These are phyloP conservation scores for Neoascia interrupta DNA, from an alignment of 2,888 invertebrate species.

Conservation along the genomic window DNA sequence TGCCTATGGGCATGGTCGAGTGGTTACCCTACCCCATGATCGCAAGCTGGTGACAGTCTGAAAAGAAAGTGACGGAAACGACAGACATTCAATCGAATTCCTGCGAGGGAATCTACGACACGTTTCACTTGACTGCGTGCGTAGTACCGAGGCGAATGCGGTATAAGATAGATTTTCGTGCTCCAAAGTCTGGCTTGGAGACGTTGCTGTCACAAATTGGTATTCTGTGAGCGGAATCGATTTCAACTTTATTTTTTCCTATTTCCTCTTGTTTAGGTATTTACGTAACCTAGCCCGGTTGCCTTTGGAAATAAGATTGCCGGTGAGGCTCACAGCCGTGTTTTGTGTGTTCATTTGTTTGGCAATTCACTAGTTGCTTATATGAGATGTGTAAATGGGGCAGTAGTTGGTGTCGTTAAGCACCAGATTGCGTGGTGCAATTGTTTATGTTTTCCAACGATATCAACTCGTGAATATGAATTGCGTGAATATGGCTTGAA, in stretches of 20 bases:
- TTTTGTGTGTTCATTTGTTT: constrained; percentile 21
- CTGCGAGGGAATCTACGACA: constrained; percentile 53
- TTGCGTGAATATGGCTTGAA: constrained; percentile 11
- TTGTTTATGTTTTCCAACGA: not conserved
- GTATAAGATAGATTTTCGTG: constrained; percentile 15
- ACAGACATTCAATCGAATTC: constrained; percentile 39
- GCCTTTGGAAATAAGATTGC: no score
- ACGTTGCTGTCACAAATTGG: no score
- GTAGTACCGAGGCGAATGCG: constrained; percentile 18
- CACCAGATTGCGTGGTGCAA: no score
- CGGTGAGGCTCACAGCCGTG: no score
- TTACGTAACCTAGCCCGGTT: constrained; percentile 13
- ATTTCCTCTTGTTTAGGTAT: constrained; percentile 15
- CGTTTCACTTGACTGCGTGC: constrained; percentile 39
- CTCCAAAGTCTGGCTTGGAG: constrained; percentile 14
- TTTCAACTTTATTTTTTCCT: constrained; percentile 33
- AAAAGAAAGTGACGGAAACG: constrained; percentile 67
- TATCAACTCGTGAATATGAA: constrained; percentile 6
- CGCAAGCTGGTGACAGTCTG: constrained; percentile 54
- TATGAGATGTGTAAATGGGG: not conserved
- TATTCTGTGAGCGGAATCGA: constrained; percentile 33
- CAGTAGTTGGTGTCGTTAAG: no score
- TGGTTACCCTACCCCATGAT: constrained; percentile 12
- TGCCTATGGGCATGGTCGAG: not conserved
- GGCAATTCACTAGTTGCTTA: constrained; percentile 5